Conservation (phyloP, 2,888 invertebrate species). For the Exocentrus adspersus region DNA sequence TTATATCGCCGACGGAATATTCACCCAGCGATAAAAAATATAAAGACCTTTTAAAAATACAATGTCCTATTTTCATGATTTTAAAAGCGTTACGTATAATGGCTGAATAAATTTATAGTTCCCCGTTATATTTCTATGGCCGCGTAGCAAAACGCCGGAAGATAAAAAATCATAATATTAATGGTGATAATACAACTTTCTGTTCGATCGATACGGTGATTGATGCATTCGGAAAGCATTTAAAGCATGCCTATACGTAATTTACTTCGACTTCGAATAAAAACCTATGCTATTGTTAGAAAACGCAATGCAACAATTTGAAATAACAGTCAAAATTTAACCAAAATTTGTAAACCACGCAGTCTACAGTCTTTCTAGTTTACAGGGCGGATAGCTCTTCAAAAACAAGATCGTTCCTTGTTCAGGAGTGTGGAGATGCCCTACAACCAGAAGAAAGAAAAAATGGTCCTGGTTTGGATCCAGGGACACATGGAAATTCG, state of each 20-base stretch:
- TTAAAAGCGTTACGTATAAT: constrained; percentile 25
- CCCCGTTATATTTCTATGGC: background rate
- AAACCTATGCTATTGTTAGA: too few species aligned
- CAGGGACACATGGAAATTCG: too few species aligned
- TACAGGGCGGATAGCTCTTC: too few species aligned
- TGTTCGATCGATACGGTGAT: background rate
- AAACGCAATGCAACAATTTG: background rate
- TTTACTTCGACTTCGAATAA: background rate
- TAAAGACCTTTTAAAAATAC: constrained; percentile 41
- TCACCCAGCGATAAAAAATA: constrained; percentile 36
- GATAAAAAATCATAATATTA: constrained; percentile 10
- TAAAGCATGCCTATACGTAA: background rate
- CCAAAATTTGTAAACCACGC: too few species aligned
- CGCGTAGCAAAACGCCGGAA: constrained; percentile 10
- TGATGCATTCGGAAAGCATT: background rate
- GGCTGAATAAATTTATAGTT: constrained; percentile 20
- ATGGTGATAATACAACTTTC: constrained; percentile 3
- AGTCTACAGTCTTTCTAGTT: too few species aligned
- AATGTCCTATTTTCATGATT: constrained; percentile 41
- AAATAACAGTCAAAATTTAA: too few species aligned
- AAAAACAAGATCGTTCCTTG: too few species aligned
- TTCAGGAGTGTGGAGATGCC: too few species aligned
- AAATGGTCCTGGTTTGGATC: too few species aligned
- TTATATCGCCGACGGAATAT: constrained; percentile 36
- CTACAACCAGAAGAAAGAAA: too few species aligned